Evolutionary conservation across 2,797 vertebrate species (phyloP).

Genomic region (Eulemur albifrons): DNA sequence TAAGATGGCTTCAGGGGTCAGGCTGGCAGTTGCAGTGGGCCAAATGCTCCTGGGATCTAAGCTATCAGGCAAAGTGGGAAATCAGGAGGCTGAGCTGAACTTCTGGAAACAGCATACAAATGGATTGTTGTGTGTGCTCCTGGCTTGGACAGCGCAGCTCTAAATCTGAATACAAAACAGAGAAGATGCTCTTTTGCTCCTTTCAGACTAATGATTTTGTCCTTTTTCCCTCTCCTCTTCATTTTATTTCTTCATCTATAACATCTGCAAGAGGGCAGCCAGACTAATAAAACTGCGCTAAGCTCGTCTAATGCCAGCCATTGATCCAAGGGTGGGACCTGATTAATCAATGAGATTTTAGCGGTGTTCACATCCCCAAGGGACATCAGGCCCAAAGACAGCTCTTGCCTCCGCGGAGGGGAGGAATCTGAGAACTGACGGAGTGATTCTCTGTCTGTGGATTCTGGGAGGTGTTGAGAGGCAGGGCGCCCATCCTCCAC

Average conservation of each 20-base stretch:
- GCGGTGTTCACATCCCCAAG: not conserved
- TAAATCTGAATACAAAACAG: constrained; percentile 73
- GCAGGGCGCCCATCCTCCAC: not conserved
- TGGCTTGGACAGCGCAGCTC: not conserved
- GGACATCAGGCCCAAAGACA: not conserved
- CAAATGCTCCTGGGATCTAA: not conserved
- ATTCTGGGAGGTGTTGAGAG: not conserved
- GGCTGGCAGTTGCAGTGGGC: not conserved
- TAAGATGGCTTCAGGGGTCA: not conserved
- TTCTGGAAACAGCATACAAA: constrained; percentile 48
- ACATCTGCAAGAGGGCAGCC: constrained; percentile 64
- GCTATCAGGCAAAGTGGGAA: constrained; percentile 32
- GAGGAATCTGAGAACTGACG: not conserved
- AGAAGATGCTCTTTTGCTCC: constrained; percentile 71
- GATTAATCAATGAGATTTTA: constrained; percentile 68
- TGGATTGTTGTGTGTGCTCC: constrained; percentile 39
- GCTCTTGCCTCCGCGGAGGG: not conserved
- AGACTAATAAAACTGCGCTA: constrained; percentile 51
- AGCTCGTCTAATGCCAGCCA: constrained; percentile 69
- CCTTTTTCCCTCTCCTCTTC: constrained; percentile 70
- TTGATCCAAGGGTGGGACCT: constrained; percentile 71
- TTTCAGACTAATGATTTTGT: constrained; percentile 74
- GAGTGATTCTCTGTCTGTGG: not conserved
- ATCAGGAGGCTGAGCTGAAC: constrained; percentile 44
- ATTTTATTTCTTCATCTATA: constrained; percentile 74